A percentile compares a stretch with the other conserved stretches of the same genome.
Conservation (phyloP, 2,797 vertebrate species). For the Sebastes oblongus region DNA sequence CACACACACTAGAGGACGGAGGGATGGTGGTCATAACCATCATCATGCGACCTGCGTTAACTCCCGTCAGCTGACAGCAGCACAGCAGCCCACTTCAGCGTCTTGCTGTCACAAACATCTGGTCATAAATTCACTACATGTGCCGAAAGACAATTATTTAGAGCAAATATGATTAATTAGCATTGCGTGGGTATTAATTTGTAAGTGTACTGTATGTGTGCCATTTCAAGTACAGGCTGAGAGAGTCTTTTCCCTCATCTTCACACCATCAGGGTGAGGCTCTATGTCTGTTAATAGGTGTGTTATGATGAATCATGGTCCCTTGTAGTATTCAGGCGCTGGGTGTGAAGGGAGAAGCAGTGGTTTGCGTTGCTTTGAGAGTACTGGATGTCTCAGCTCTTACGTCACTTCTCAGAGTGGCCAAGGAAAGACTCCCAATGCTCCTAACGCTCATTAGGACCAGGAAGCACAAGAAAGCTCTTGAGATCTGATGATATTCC, state of each 20-base stretch:
- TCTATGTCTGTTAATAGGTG: not conserved
- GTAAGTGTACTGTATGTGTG: not conserved
- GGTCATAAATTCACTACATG: not conserved
- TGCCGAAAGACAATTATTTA: not conserved
- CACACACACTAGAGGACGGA: not conserved
- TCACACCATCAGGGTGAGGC: not conserved
- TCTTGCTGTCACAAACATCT: constrained; percentile 24
- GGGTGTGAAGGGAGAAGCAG: constrained; percentile 12
- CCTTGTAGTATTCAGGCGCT: constrained; percentile 4
- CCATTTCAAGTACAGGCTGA: not conserved
- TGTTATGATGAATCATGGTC: constrained; percentile 7
- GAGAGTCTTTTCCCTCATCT: not conserved
- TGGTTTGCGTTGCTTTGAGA: not conserved
- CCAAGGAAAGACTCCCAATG: not conserved
- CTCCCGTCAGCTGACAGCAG: constrained; percentile 58
- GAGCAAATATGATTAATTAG: not conserved
- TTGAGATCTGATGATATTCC: not conserved
- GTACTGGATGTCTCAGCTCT: not conserved
- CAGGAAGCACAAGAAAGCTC: not conserved
- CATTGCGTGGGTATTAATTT: not conserved
- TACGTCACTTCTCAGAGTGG: not conserved
- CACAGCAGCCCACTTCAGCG: constrained; percentile 1
- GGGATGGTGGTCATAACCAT: constrained; percentile 20
- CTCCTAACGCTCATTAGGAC: not conserved
- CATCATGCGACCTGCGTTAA: constrained; percentile 58